Evolutionary conservation across 2,797 vertebrate species (phyloP).

Genomic region (Tiaroga cobitis): DNA sequence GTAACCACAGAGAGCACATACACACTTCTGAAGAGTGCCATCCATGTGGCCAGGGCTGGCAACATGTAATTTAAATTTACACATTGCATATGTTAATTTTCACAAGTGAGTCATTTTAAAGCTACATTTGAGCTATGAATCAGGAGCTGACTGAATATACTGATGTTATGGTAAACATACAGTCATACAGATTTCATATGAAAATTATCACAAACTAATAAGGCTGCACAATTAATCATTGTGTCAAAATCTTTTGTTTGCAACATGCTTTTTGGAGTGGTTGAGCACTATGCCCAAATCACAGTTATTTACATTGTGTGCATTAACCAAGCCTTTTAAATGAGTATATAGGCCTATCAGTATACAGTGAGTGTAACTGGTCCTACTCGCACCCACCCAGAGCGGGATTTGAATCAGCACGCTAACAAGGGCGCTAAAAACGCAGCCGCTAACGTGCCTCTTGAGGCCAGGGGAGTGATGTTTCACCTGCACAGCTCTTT

Average conservation of each 20-base stretch:
- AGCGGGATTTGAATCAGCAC: not conserved
- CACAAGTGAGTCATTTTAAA: constrained; percentile 1
- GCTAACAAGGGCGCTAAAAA: too few relatives aligned
- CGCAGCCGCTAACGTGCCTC: not conserved
- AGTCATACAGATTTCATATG: not conserved
- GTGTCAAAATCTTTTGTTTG: not conserved
- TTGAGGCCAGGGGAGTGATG: not conserved
- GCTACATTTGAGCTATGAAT: not conserved
- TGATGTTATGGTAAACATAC: not conserved
- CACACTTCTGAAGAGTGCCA: constrained; percentile 25
- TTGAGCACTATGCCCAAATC: not conserved
- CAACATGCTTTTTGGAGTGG: not conserved
- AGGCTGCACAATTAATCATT: not conserved
- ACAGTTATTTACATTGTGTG: not conserved
- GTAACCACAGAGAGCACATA: constrained; percentile 42
- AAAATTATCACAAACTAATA: not conserved
- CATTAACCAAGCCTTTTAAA: not conserved
- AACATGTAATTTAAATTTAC: constrained; percentile 35
- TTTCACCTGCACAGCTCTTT: not conserved
- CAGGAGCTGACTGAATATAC: not conserved
- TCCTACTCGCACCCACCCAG: not conserved
- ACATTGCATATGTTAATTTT: constrained; percentile 2
- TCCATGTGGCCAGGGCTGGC: constrained; percentile 25
- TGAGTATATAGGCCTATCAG: not conserved
- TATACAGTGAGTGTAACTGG: not conserved